A percentile compares a stretch with the other conserved stretches of the same genome.
Conservation (phyloP, 2,888 invertebrate genomes). For the Dorcus parallelipipedus region DNA sequence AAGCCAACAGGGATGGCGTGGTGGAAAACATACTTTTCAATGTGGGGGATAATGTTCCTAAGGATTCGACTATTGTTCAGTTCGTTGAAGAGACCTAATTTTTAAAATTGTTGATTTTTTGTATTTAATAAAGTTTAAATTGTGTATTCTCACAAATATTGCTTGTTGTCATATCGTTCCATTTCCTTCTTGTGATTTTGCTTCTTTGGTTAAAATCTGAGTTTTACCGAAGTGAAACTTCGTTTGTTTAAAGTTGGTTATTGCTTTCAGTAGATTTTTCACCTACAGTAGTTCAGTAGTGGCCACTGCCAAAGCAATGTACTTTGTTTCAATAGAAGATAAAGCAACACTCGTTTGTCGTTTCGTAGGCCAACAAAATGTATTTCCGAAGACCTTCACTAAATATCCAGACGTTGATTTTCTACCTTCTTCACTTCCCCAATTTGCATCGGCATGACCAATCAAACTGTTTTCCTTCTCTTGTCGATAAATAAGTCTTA, state of each 20-base stretch:
- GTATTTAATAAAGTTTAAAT: no score
- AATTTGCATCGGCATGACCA: conserved; percentile 32
- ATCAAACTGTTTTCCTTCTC: no score
- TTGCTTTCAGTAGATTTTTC: not conserved
- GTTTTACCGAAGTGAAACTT: no score
- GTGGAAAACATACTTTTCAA: conserved; percentile 70
- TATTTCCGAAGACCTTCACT: conserved; percentile 26
- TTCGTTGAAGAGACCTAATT: conserved; percentile 49
- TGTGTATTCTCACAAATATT: no score
- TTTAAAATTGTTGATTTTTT: not conserved
- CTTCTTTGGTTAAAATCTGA: no score
- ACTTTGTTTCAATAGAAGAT: conserved; percentile 35
- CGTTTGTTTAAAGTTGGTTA: no score
- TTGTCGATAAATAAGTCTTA: conserved; percentile 6
- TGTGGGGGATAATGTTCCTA: conserved; percentile 79
- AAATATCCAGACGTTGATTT: conserved; percentile 33
- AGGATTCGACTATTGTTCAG: conserved; percentile 62
- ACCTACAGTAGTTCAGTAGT: conserved; percentile 29
- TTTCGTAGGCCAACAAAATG: conserved; percentile 31
- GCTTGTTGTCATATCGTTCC: no score
- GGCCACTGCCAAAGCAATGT: conserved; percentile 29
- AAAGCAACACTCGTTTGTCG: conserved; percentile 31
- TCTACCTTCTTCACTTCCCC: conserved; percentile 25
- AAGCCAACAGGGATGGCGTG: conserved; percentile 74
- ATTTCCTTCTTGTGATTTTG: no score